Conservation (phyloP, 2,797 vertebrate genomes). For the Acridotheres tristis region DNA sequence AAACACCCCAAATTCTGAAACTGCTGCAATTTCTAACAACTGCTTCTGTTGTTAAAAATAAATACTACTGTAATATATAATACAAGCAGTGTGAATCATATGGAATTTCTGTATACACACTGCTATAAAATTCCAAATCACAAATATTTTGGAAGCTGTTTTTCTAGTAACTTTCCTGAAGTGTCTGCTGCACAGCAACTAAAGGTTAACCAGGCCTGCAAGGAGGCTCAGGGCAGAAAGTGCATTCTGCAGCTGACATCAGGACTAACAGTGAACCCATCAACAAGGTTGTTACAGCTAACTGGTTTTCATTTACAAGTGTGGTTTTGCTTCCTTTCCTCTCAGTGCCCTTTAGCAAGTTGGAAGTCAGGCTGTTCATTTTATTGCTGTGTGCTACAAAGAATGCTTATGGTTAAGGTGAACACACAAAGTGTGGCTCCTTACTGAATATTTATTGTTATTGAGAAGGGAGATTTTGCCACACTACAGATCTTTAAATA, state of each 20-base stretch:
- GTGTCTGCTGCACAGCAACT: not conserved
- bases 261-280: constrained; percentile 3
- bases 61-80: not conserved
- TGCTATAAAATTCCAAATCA: not conserved
- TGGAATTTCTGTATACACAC: not conserved
- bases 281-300: constrained; percentile 23
- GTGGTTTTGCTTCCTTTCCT: constrained; percentile 19
- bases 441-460: constrained; percentile 22
- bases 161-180: not conserved
- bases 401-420: not conserved
- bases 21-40: not conserved
- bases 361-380: constrained; percentile 28
- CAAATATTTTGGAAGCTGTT: not conserved
- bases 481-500: not conserved
- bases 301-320: constrained; percentile 35
- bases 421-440: not conserved
- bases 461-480: not conserved
- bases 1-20: not conserved
- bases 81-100: not conserved
- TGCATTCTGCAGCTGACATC: not conserved
- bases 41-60: not conserved
- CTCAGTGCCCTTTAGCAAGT: constrained; percentile 21
- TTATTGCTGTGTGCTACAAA: not conserved
- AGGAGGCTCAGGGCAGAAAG: constrained; percentile 39
- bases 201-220: constrained; percentile 38